Evolutionary conservation across 2,888 invertebrate genomes (phyloP), one percentile per base, ranked within the genome.

Genomic region (Drosophila conformis): DNA sequence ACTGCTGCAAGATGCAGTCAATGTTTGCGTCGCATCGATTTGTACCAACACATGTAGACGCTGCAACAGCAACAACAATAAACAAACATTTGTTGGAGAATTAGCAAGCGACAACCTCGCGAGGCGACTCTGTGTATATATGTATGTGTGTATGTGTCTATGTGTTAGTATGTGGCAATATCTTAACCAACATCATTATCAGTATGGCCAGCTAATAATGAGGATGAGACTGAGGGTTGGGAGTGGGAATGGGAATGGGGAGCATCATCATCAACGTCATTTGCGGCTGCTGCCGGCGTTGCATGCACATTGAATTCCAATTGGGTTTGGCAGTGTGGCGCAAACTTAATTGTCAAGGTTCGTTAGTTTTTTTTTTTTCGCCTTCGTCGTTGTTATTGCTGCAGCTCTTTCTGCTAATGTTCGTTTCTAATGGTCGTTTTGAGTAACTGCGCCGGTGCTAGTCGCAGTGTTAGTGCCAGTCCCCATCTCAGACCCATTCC

Each of bases 261-360:
- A 76, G 72, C 76, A 80, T 78, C 83, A 86, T 86, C 81, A 83
- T 83, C 85, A 78, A 72, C 87, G 80, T 87, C 87, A 86, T 83
- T 83, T 82, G 77, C 59, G 70, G 80, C 74, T 73, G 69, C 70
- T 73, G 75, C 78, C 52, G 82, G 69, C 83, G 73, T 85, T 80
- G 79, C 81, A 89, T 82, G 78, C 74, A 86, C 88, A 88, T 88
- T 85, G 85, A 88, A 85, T 85, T 85, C 88, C 85, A 85, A 85
- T 85, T 85, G 88, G 80, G 83, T 86, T 85, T 85, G 85, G 86
- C 86, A 85, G 81, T 86, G 83, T 86, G 86, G 88, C 88, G 83
- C 83, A 85, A 85, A 85, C 82, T 85, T 85, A 85, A 85, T 85
- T 85, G 88, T 85, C 86, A 85, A 88, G 85, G 85, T 88, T 85